A percentile compares a stretch with the other conserved stretches of the same genome.
These are phyloP conservation scores for Cercocebus atys DNA, from an alignment of 2,113 vertebrate species.

Conservation along the genomic window DNA sequence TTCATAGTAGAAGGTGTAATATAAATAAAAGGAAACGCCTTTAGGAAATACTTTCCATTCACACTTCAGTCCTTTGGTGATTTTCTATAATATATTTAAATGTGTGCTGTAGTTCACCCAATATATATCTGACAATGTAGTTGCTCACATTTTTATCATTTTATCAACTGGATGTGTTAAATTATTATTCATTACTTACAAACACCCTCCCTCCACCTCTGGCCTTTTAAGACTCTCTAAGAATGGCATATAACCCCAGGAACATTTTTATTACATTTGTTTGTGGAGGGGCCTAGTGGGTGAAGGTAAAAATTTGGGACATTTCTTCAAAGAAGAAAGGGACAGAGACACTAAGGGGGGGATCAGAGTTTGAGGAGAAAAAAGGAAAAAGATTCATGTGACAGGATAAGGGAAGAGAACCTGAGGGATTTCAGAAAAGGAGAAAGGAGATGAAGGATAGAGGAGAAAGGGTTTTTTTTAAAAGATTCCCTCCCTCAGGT, in stretches of 20 bases:
- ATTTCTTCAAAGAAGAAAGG: neutral
- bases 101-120: neutral
- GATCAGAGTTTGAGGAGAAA: neutral
- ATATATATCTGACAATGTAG: neutral
- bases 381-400: neutral
- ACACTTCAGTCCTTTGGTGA: neutral
- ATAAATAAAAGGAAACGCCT: slow-evolving; percentile 36
- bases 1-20: neutral
- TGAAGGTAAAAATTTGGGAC: neutral
- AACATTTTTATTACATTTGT: neutral
- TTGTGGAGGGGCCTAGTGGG: neutral
- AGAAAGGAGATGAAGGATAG: neutral
- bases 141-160: neutral
- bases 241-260: neutral
- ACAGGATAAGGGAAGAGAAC: neutral
- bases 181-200: neutral
- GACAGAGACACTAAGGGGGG: neutral
- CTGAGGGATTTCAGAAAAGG: neutral
- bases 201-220: neutral
- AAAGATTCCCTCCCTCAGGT: neutral
- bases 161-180: neutral
- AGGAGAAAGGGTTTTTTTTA: neutral
- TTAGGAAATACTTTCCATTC: neutral
- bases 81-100: slow-evolving; percentile 41
- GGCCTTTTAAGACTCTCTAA: neutral